phyloP scores from a whole-genome alignment of 2,888 invertebrate genomes.

The Aspidiotus destructor region DNA sequence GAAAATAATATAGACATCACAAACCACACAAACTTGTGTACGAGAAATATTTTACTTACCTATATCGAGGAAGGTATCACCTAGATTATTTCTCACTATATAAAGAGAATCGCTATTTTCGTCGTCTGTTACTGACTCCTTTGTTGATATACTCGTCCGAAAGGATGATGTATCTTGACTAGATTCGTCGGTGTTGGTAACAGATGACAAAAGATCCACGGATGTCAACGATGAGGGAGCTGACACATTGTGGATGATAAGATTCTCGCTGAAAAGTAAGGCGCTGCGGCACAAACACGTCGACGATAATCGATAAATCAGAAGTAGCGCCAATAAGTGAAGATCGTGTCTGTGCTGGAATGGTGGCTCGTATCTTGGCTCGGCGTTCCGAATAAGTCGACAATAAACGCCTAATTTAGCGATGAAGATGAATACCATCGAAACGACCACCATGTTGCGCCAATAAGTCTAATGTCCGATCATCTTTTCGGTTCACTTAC shows the following conservation, averaged over 20 bases:
- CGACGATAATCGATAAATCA: constrained; percentile 9
- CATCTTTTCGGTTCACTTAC: too few species aligned
- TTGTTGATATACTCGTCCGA: constrained; percentile 16
- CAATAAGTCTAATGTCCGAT: too few species aligned
- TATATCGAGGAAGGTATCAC: constrained; percentile 23
- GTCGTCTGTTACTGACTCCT: constrained; percentile 15
- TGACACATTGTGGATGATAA: constrained; percentile 7
- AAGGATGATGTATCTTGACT: constrained; percentile 7
- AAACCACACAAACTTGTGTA: background rate
- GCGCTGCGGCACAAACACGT: constrained; percentile 14
- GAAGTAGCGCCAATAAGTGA: constrained; percentile 9
- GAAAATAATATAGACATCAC: too few species aligned
- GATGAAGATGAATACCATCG: background rate
- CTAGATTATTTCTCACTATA: constrained; percentile 25
- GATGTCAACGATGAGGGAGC: background rate
- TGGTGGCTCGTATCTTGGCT: background rate
- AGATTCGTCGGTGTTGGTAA: background rate
- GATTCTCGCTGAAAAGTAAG: constrained; percentile 19
- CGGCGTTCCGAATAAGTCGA: background rate
- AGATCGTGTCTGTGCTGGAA: constrained; percentile 3
- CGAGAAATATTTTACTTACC: constrained; percentile 11
- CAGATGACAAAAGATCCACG: background rate
- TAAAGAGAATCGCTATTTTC: constrained; percentile 19
- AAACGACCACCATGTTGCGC: background rate
- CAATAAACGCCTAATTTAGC: constrained; percentile 3